These are phyloP conservation scores for Amaurobius ferox DNA, from an alignment of 2,888 invertebrate genomes.

Conservation along the genomic window DNA sequence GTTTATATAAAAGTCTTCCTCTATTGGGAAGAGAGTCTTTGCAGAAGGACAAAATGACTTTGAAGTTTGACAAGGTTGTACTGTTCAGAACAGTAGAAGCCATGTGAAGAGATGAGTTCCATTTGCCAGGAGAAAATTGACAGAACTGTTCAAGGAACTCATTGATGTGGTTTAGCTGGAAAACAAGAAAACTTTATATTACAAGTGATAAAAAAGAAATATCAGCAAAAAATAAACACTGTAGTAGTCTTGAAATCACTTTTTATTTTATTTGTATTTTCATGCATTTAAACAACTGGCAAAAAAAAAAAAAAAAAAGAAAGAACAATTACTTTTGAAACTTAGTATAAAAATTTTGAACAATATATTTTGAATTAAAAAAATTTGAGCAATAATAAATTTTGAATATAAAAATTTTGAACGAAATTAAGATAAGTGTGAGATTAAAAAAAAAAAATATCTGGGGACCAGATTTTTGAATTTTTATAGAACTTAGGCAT, in stretches of 20 bases:
- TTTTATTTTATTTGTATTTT: no score
- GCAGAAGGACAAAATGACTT: constrained; percentile 9
- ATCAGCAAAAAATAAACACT: not conserved
- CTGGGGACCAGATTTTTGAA: no score
- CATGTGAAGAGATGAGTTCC: constrained; percentile 4
- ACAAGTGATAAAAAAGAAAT: no score
- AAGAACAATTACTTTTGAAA: no score
- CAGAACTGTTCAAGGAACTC: constrained; percentile 26
- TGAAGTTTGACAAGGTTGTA: constrained; percentile 1
- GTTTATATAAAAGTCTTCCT: constrained; percentile 38
- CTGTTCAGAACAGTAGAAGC: constrained; percentile 3
- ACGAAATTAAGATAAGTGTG: no score
- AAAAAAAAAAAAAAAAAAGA: no score
- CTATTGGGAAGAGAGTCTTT: not conserved
- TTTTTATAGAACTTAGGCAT: no score
- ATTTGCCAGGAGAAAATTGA: not conserved
- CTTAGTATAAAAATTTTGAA: no score
- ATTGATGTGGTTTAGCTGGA: constrained; percentile 15
- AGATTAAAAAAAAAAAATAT: no score
- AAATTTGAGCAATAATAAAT: not conserved
- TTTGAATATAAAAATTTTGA: not conserved
- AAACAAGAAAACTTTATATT: not conserved
- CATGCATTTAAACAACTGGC: no score
- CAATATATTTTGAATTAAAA: no score
- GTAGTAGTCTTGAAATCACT: no score